Conservation (phyloP, 2,888 invertebrate genomes). For the Torymus texanus region DNA sequence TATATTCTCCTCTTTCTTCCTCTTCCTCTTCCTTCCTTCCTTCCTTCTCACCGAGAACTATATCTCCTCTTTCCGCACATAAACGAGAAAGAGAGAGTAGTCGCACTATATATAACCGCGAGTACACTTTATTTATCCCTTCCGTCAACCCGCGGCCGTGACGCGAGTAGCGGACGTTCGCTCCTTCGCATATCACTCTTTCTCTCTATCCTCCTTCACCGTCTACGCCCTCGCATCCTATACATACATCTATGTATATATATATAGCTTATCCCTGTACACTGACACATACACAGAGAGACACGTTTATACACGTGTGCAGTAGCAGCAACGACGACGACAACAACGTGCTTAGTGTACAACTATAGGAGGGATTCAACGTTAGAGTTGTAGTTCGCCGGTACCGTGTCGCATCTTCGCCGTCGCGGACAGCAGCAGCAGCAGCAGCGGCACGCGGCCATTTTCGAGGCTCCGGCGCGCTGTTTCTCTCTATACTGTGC, state of each 20-base stretch:
- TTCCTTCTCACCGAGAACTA: neutral
- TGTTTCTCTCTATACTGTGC: neutral
- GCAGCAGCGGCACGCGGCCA: constrained; percentile 61
- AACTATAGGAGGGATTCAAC: too few relatives aligned
- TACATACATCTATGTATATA: too few relatives aligned
- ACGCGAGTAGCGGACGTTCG: neutral
- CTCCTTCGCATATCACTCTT: too few relatives aligned
- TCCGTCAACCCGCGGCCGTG: neutral
- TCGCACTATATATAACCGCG: neutral
- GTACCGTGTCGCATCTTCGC: constrained; percentile 39
- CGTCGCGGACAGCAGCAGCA: constrained; percentile 16
- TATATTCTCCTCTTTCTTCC: neutral
- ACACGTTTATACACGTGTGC: constrained; percentile 13
- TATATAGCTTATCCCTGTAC: too few relatives aligned
- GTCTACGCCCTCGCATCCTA: too few relatives aligned
- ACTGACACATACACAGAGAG: too few relatives aligned
- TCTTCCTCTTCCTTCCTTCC: too few relatives aligned
- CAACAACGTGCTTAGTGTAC: neutral
- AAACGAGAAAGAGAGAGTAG: too few relatives aligned
- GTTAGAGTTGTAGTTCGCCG: too few relatives aligned
- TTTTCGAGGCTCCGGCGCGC: constrained; percentile 59
- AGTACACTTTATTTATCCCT: neutral
- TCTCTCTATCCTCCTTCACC: too few relatives aligned
- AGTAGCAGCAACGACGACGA: neutral
- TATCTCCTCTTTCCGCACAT: neutral